Percentiles rank a stretch among this genome's conserved stretches.
Evolutionary conservation across 2,113 vertebrate species (phyloP).

Genomic region (Anarrhichthys ocellatus): DNA sequence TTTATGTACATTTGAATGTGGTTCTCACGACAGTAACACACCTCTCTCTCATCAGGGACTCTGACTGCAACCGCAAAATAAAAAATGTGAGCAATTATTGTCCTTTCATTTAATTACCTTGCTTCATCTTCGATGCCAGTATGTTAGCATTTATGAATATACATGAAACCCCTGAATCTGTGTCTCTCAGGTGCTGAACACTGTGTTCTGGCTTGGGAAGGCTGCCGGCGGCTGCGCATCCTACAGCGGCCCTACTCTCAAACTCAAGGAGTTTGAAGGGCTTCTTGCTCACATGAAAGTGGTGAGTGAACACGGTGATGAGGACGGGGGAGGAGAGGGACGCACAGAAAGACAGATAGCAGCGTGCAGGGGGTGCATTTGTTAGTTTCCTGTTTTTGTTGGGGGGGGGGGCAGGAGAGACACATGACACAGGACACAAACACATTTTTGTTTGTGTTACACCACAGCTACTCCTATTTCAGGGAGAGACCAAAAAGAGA

Average conservation of each 20-base stretch:
- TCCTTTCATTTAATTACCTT: neutral
- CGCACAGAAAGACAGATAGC: slow-evolving; percentile 23
- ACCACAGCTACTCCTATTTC: slow-evolving; percentile 28
- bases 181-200: slow-evolving; percentile 91
- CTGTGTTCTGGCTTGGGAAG: slow-evolving; percentile 98
- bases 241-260: slow-evolving; percentile 90
- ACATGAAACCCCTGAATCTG: neutral
- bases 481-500: neutral
- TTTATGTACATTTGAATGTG: neutral
- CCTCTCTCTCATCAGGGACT: slow-evolving; percentile 82
- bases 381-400: slow-evolving; percentile 72
- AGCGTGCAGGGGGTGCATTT: slow-evolving; percentile 21
- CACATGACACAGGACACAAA: slow-evolving; percentile 65
- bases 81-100: slow-evolving; percentile 90
- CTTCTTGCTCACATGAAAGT: slow-evolving; percentile 94
- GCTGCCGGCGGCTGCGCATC: slow-evolving; percentile 89
- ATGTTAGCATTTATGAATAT: neutral
- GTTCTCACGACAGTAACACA: slow-evolving; percentile 13
- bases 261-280: slow-evolving; percentile 97
- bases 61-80: slow-evolving; percentile 91
- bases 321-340: slow-evolving; percentile 4
- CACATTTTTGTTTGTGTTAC: slow-evolving; percentile 83
- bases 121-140: neutral
- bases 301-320: slow-evolving; percentile 79
- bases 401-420: slow-evolving; percentile 83